Evolutionary conservation across 2,888 invertebrate genomes (phyloP), one percentile per base, ranked within the genome.

Genomic region (Myathropa florea): DNA sequence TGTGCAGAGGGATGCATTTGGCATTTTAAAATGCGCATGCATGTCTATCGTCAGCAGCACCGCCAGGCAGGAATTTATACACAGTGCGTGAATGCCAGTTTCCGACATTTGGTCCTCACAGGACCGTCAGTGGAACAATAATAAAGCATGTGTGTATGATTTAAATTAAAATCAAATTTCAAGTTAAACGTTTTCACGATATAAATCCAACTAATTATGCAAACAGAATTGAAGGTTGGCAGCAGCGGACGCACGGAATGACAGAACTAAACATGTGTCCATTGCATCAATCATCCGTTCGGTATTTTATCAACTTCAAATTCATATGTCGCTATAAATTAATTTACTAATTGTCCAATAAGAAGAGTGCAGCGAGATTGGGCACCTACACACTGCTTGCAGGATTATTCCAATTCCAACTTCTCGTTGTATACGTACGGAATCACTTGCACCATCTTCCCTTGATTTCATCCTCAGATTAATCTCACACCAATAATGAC

Each of bases 181-280:
- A 65, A 53, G 68, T 79, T 83, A 65, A 75, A 75, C 70, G 75
- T 75, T 80, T 83, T 60, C 84, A 70, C 26, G 64, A 64, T 70
- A 75, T 84, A 79, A 80, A 70, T 71, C 70, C 53, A 65, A 33
- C 75, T 75, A 79, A 79, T 57, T 76, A 76, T 75, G 61, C 55
- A 75, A 76, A 79, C 63, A 36, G 60, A 64, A 60, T 65, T 57
- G 59, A 12, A 26, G 60, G 33, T 30, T 12, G 14, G 2, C 21
- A 6, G 18, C 3, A 12, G 1, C 12, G 18, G 28, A 28, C 59
- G 36, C 26, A 30, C 57, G 39, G 18, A 10, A 24, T 30, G 39
- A 10, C 18, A 3, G 9, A 14, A 63, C 61, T 24, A 28, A 21
- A 53, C 9, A 26, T 53, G 55, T 67, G 77, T 39, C 14, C 53